Conservation (phyloP, 2,888 invertebrate species). For the Ernsta delagoae region DNA sequence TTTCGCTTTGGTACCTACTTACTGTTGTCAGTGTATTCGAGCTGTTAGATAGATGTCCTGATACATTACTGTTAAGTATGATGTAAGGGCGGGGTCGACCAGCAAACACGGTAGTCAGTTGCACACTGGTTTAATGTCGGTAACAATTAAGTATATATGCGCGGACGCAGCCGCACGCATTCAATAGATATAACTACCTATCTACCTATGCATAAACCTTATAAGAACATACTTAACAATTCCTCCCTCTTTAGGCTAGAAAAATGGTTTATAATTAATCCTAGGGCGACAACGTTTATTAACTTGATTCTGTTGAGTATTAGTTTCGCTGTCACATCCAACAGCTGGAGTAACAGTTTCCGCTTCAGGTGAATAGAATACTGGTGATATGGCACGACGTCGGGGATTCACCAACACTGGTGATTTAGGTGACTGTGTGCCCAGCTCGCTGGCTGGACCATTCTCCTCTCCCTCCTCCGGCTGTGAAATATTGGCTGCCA, state of each 20-base stretch:
- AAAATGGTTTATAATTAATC: not conserved
- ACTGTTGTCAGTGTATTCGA: too few relatives aligned
- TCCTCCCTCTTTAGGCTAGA: conserved; percentile 6
- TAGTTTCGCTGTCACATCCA: not conserved
- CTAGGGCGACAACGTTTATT: not conserved
- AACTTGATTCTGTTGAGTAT: not conserved
- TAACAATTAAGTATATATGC: not conserved
- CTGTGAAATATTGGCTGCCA: not conserved
- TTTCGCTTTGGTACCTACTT: conserved; percentile 27
- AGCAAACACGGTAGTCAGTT: conserved; percentile 4
- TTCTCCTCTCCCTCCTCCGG: not conserved
- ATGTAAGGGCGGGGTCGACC: not conserved
- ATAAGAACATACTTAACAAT: conserved; percentile 7
- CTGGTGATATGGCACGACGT: conserved; percentile 7
- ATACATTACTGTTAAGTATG: too few relatives aligned
- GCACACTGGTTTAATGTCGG: not conserved
- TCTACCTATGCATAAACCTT: not conserved
- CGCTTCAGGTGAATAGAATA: not conserved
- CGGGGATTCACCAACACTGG: not conserved
- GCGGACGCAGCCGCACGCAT: not conserved
- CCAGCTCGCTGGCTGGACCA: not conserved
- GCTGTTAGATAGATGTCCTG: too few relatives aligned
- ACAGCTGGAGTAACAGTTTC: not conserved
- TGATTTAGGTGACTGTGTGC: not conserved
- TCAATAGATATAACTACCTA: not conserved